Conservation (phyloP, 2,888 invertebrate genomes). For the Netelia fuscicornis region DNA sequence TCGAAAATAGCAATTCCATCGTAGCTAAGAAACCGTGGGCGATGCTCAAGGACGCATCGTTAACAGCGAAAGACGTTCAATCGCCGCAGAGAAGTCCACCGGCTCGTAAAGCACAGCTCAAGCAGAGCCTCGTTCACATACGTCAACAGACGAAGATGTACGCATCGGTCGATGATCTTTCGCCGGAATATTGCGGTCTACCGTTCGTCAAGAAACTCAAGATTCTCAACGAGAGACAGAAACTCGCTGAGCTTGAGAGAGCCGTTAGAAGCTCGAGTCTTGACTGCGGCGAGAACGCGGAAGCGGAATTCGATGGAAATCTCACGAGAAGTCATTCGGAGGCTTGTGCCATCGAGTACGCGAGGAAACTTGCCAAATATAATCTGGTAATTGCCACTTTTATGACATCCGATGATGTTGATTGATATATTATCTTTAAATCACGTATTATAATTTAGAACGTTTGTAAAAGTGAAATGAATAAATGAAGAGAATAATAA, state of each 20-base stretch:
- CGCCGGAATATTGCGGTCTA: conserved; percentile 94
- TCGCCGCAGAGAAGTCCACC: conserved; percentile 77
- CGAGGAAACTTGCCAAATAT: conserved; percentile 81
- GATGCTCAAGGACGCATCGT: conserved; percentile 90
- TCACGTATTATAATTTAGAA: background rate
- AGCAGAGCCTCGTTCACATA: conserved; percentile 79
- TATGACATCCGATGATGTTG: background rate
- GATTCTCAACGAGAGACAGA: conserved; percentile 95
- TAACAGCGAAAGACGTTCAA: conserved; percentile 72
- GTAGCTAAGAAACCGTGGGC: conserved; percentile 90
- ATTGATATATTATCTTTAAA: background rate
- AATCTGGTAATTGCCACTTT: conserved; percentile 77
- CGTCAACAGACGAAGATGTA: conserved; percentile 88
- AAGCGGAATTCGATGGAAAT: conserved; percentile 86
- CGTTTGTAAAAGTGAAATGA: background rate
- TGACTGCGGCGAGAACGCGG: conserved; percentile 89
- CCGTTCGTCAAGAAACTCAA: conserved; percentile 96
- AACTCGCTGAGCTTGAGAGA: conserved; percentile 92
- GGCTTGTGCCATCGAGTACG: conserved; percentile 90
- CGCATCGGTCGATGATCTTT: conserved; percentile 93
- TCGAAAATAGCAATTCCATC: conserved; percentile 78
- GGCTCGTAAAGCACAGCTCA: conserved; percentile 71
- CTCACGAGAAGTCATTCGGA: conserved; percentile 93
- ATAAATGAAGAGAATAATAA: conserved; percentile 4
- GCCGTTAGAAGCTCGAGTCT: conserved; percentile 93